Base-by-base conservation (phyloP, 2,797 vertebrate species). In the Danio albolineatus region DNA sequence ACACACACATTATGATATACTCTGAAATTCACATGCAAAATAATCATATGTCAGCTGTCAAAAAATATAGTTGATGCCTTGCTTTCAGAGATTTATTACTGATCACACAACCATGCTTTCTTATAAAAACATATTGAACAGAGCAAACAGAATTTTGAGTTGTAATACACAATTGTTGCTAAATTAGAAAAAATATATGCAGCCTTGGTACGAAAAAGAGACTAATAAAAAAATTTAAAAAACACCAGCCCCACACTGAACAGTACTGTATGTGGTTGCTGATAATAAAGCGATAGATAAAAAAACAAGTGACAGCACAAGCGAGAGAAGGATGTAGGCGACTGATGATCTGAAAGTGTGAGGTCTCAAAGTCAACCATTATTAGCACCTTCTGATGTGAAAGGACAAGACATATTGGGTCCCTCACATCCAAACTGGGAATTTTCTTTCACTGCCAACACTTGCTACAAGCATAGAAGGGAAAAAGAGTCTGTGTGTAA, bases 301-400 rank as follows among this genome's bases (percentile, higher is more conserved):
- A 62, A n/a, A n/a, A n/a, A n/a, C n/a, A n/a, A 7, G 21, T 69
- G 38, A 73, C 9, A 43, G 71, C 49, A 48, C 51, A 44, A 57
- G 77, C 60, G 46, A n/a, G n/a, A 67, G 28, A 59, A 12, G 44
- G 46, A 21, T 41, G 64, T 8, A 67, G 51, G 21, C 1, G 21
- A 28, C 19, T 41, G 16, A 66, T 53, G 43, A 51, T 61, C 56
- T 44, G 21, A 71, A 81, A 80, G 67, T 41, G 75, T 57, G 62
- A 75, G 62, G 36, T 65, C 59, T 73, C n/a, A 3, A 38, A 82
- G 72, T 80, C 79, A 44, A 80, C 70, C 70, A 62, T 44, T 59
- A 82, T 84, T 82, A 76, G 51, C 74, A 44, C 77, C 53, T 61
- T 86, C 38, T 59, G 69, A 80, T 51, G 60, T 60, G 54, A 49